Evolutionary conservation across 2,888 invertebrate species (phyloP).

Genomic region (Patella depressa): DNA sequence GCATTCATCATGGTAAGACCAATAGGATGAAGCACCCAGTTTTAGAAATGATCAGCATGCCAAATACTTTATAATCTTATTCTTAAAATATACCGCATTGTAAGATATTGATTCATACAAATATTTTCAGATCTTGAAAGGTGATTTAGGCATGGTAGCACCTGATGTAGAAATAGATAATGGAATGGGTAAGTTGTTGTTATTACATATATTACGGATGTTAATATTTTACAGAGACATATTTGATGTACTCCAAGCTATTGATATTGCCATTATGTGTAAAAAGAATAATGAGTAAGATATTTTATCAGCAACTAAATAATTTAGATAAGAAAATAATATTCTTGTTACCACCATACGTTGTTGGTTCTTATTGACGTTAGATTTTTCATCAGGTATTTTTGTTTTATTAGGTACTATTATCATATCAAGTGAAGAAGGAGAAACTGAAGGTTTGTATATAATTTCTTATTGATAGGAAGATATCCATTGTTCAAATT

Average conservation of each 20-base stretch:
- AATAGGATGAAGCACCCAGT: not conserved
- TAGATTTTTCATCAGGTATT: not conserved
- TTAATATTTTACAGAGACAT: not conserved
- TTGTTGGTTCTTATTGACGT: not conserved
- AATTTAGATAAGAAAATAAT: too few relatives aligned
- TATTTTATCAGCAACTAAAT: too few relatives aligned
- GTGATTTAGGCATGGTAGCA: slow-evolving; percentile 91
- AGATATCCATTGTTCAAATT: too few relatives aligned
- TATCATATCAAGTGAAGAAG: slow-evolving; percentile 91
- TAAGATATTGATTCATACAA: slow-evolving; percentile 1
- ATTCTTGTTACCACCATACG: too few relatives aligned
- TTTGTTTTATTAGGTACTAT: slow-evolving; percentile 69
- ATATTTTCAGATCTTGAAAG: slow-evolving; percentile 79
- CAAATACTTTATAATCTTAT: not conserved
- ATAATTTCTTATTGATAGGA: not conserved
- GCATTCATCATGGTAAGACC: not conserved
- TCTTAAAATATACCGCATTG: slow-evolving; percentile 1
- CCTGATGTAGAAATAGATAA: slow-evolving; percentile 92
- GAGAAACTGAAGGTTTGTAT: slow-evolving; percentile 82
- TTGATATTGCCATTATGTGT: too few relatives aligned
- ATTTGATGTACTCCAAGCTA: too few relatives aligned
- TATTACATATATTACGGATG: not conserved
- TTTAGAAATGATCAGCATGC: not conserved
- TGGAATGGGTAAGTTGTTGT: slow-evolving; percentile 77
- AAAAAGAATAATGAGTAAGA: too few relatives aligned